phyloP scores from a whole-genome alignment of 2,113 vertebrate genomes.

The Brachionichthys hirsutus region DNA sequence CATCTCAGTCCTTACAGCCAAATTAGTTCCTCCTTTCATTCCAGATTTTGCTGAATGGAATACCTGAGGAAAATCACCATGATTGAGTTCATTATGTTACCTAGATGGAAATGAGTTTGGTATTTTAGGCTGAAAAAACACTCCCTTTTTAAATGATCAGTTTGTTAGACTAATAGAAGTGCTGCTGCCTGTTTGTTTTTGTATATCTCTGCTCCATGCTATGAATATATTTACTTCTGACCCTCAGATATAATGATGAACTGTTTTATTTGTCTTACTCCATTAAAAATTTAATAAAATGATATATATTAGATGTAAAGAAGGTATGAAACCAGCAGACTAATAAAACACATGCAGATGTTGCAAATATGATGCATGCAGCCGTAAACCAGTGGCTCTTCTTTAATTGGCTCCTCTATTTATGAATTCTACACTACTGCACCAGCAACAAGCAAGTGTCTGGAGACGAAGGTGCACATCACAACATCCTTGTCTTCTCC shows the following conservation, averaged over 20 bases:
- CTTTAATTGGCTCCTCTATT: slow-evolving; percentile 33
- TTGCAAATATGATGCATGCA: slow-evolving; percentile 13
- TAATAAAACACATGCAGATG: no score
- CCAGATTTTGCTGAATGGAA: slow-evolving; percentile 44
- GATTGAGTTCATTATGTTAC: slow-evolving; percentile 59
- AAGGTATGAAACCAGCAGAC: no score
- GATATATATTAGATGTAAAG: no score
- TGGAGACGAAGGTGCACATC: slow-evolving; percentile 4
- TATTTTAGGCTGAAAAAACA: slow-evolving; percentile 42
- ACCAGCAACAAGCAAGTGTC: slow-evolving; percentile 10
- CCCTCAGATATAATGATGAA: slow-evolving; percentile 31
- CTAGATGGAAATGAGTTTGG: slow-evolving; percentile 55
- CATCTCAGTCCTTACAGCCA: slow-evolving; percentile 32
- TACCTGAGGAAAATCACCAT: slow-evolving; percentile 56
- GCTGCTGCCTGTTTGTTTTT: slow-evolving; percentile 32
- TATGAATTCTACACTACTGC: slow-evolving; percentile 14
- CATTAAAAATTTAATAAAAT: slow-evolving; percentile 22
- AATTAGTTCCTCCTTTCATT: slow-evolving; percentile 61
- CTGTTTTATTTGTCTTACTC: slow-evolving; percentile 42
- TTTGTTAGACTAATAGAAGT: slow-evolving; percentile 33
- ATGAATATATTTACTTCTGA: slow-evolving; percentile 40
- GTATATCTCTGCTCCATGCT: slow-evolving; percentile 16
- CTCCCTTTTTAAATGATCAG: slow-evolving; percentile 26
- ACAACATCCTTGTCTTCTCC: slow-evolving; percentile 11
- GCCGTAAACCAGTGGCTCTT: slow-evolving; percentile 2